phyloP scores from a whole-genome alignment of 1,140 invertebrate species.

The Tetraneura akinire region DNA sequence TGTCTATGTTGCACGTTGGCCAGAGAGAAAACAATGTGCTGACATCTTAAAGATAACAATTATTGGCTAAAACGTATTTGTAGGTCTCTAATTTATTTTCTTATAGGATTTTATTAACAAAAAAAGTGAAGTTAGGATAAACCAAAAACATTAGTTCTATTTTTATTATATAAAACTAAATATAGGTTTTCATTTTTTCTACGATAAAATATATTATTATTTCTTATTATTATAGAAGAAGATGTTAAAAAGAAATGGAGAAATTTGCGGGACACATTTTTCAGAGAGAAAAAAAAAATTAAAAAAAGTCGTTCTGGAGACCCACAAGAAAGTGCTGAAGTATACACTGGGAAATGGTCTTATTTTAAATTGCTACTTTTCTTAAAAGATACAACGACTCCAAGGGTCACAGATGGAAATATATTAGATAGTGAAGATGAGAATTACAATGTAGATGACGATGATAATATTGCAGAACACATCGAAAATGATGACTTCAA shows the following conservation, averaged over 20 bases:
- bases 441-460: conserved; percentile 7
- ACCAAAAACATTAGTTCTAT: too few relatives aligned
- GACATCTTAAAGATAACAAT: too few relatives aligned
- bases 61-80: too few relatives aligned
- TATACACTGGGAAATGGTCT: conserved; percentile 8
- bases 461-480: not conserved
- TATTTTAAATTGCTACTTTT: conserved; percentile 1
- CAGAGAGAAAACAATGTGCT: too few relatives aligned
- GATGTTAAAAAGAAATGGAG: not conserved
- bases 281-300: conserved; percentile 5
- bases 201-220: too few relatives aligned
- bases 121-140: too few relatives aligned
- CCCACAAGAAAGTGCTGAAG: not conserved
- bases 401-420: not conserved
- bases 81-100: too few relatives aligned
- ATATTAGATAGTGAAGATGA: not conserved
- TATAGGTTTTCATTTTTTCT: too few relatives aligned
- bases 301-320: not conserved
- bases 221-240: conserved; percentile 4
- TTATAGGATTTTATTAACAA: too few relatives aligned
- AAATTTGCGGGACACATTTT: not conserved
- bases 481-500: not conserved
- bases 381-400: conserved; percentile 1
- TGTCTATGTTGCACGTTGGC: too few relatives aligned
- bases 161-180: too few relatives aligned